These are phyloP conservation scores for Dynastes grantii DNA, from an alignment of 2,888 invertebrate species.

Conservation along the genomic window DNA sequence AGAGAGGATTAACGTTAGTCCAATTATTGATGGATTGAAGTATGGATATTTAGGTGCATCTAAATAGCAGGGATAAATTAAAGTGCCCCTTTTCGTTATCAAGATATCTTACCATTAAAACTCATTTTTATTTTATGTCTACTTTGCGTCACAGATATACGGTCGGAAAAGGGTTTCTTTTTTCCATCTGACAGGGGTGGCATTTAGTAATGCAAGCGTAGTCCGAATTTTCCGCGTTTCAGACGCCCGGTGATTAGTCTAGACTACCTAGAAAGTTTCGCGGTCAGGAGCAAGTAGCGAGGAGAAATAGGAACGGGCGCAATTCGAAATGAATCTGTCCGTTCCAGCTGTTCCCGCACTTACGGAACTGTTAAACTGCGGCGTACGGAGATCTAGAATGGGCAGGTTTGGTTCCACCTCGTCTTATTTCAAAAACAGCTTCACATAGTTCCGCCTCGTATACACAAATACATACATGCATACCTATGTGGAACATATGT, in stretches of 20 bases:
- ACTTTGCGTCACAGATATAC: not conserved
- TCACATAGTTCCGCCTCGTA: not conserved
- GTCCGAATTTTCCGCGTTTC: slow-evolving; percentile 24
- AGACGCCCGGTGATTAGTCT: slow-evolving; percentile 35
- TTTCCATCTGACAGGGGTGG: not conserved
- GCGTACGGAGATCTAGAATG: slow-evolving; percentile 52
- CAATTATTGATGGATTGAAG: too few relatives aligned
- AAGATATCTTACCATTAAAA: too few relatives aligned
- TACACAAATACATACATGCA: too few relatives aligned
- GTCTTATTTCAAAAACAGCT: slow-evolving; percentile 45
- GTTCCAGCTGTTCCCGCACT: slow-evolving; percentile 70
- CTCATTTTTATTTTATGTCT: too few relatives aligned
- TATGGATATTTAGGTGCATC: too few relatives aligned
- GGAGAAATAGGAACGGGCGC: slow-evolving; percentile 66
- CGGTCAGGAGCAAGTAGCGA: slow-evolving; percentile 69
- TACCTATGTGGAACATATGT: too few relatives aligned
- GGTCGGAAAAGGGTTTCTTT: not conserved
- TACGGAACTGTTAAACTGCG: slow-evolving; percentile 67
- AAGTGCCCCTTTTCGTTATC: too few relatives aligned
- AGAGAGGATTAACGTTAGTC: too few relatives aligned
- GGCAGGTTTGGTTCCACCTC: slow-evolving; percentile 38
- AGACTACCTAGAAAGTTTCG: slow-evolving; percentile 66
- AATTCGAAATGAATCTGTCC: slow-evolving; percentile 70
- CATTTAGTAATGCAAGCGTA: not conserved
- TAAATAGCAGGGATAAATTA: too few relatives aligned